A percentile compares a stretch with the other conserved stretches of the same genome.
Evolutionary conservation across 2,113 vertebrate genomes (phyloP).

Genomic region (Girardinichthys multiradiatus): DNA sequence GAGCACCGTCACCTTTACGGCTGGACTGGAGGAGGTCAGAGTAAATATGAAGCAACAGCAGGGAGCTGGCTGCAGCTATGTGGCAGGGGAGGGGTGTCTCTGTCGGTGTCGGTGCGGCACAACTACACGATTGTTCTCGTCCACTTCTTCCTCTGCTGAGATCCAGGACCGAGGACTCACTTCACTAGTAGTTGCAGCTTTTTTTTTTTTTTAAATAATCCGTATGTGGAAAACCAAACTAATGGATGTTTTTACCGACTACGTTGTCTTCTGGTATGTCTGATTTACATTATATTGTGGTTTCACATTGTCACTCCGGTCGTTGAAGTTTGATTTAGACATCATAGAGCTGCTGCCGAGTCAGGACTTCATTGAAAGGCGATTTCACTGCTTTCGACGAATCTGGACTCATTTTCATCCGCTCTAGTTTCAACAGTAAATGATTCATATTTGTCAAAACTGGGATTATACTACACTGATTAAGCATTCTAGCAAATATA

Average conservation of each 20-base stretch:
- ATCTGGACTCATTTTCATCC: background rate
- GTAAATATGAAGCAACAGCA: conserved; percentile 47
- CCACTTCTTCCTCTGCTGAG: conserved; percentile 24
- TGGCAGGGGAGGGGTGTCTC: conserved; percentile 63
- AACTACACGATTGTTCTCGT: conserved; percentile 74
- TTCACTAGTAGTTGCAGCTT: conserved; percentile 46
- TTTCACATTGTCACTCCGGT: background rate
- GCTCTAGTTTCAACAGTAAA: background rate
- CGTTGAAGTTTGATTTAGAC: background rate
- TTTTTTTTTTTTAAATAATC: conserved; percentile 3
- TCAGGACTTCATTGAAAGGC: no score
- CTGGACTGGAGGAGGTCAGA: conserved; percentile 27
- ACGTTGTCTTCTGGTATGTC: background rate
- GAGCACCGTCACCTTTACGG: background rate
- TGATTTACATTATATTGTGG: background rate
- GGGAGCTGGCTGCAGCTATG: conserved; percentile 65
- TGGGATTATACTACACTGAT: no score
- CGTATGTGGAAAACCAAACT: background rate
- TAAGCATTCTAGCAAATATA: no score
- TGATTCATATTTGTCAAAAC: background rate
- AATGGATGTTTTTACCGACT: background rate
- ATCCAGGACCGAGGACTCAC: conserved; percentile 7
- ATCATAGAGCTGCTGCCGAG: background rate
- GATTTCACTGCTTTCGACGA: no score
- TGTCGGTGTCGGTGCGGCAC: conserved; percentile 43